A percentile compares a stretch with the other conserved stretches of the same genome.
These are phyloP conservation scores for Cepphus grylle DNA, from an alignment of 2,113 vertebrate species.

Conservation along the genomic window DNA sequence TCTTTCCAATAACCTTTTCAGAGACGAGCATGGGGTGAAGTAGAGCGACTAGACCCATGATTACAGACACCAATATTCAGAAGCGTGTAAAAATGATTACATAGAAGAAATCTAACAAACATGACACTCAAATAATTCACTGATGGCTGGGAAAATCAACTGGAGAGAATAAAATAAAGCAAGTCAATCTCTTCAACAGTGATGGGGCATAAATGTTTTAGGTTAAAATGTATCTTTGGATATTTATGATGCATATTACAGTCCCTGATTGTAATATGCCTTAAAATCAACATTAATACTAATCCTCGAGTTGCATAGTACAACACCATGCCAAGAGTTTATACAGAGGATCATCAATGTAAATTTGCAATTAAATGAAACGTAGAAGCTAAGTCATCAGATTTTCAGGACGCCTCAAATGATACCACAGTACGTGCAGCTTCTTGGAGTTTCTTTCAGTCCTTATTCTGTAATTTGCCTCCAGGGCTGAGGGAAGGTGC, in stretches of 20 bases:
- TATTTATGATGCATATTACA: too few species aligned
- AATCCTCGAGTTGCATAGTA: not conserved
- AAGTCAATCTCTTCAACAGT: not conserved
- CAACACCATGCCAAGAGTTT: rapidly evolving
- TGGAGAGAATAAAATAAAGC: not conserved
- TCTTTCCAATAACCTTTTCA: not conserved
- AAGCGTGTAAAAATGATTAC: not conserved
- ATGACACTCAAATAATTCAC: not conserved
- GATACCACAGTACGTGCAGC: not conserved
- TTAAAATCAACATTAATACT: not conserved
- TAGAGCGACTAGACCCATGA: not conserved
- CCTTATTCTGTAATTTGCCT: not conserved
- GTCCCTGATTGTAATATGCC: not conserved
- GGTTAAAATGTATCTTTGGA: not conserved
- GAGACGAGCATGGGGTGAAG: not conserved
- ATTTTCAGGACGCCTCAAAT: not conserved
- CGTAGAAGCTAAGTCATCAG: not conserved
- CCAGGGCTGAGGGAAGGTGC: not conserved
- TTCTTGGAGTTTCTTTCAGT: not conserved
- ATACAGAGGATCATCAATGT: not conserved
- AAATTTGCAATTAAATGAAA: not conserved
- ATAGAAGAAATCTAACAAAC: not conserved
- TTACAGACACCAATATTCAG: not conserved
- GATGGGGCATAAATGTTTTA: not conserved
- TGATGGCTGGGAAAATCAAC: not conserved